A percentile compares a stretch with the other conserved stretches of the same genome.
Conservation (phyloP, 2,888 invertebrate genomes). For the Halictus quadricinctus region DNA sequence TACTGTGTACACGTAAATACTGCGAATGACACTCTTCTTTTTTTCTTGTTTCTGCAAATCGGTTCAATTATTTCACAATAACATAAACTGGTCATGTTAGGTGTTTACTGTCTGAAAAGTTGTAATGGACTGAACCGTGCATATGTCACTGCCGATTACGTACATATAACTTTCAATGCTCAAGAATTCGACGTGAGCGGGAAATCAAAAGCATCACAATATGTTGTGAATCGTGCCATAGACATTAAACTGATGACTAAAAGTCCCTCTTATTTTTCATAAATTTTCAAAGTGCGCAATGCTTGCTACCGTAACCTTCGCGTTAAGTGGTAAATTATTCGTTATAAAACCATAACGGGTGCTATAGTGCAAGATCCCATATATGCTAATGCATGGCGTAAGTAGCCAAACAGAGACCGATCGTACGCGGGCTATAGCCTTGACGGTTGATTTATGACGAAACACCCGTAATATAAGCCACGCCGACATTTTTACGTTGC, state of each 20-base stretch:
- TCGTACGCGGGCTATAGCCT: slow-evolving; percentile 66
- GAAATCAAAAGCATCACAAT: slow-evolving; percentile 57
- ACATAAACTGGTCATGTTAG: not conserved
- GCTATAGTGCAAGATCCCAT: slow-evolving; percentile 64
- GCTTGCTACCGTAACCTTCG: slow-evolving; percentile 12
- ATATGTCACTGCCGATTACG: slow-evolving; percentile 26
- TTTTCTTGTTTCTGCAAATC: slow-evolving; percentile 14
- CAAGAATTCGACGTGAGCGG: slow-evolving; percentile 54
- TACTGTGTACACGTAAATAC: slow-evolving; percentile 69
- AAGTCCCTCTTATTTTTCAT: slow-evolving; percentile 61
- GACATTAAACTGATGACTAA: slow-evolving; percentile 66
- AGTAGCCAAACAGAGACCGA: slow-evolving; percentile 66
- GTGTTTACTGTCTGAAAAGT: not conserved
- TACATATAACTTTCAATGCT: slow-evolving; percentile 15
- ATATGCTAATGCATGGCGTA: slow-evolving; percentile 70
- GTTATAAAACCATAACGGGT: slow-evolving; percentile 51
- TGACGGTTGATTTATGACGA: slow-evolving; percentile 65
- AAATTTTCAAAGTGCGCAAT: slow-evolving; percentile 22
- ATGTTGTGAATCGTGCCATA: slow-evolving; percentile 48
- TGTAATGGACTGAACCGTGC: not conserved
- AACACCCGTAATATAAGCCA: slow-evolving; percentile 54
- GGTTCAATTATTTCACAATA: slow-evolving; percentile 28
- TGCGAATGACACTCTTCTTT: slow-evolving; percentile 56
- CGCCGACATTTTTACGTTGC: slow-evolving; percentile 46
- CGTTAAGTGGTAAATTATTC: slow-evolving; percentile 44